Evolutionary conservation across 2,113 vertebrate genomes (phyloP).

Genomic region (Paratilapia polleni): DNA sequence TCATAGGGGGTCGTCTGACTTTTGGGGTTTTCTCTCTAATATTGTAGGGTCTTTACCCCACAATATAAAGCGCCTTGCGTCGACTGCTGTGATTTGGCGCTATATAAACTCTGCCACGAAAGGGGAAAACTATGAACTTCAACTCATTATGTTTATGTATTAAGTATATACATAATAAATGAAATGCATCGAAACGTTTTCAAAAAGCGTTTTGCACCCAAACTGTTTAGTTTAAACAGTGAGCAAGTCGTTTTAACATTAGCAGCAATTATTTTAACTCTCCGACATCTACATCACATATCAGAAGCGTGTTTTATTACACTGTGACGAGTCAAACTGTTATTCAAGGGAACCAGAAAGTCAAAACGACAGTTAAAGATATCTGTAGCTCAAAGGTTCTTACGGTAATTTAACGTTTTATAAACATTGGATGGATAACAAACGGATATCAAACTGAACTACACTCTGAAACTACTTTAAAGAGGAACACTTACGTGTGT

Average conservation of each 20-base stretch:
- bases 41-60: too few species aligned
- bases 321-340: too few species aligned
- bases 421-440: background rate
- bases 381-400: background rate
- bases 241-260: rapidly evolving
- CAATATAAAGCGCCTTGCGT: too few species aligned
- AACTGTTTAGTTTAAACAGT: background rate
- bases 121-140: background rate
- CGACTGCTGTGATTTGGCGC: too few species aligned
- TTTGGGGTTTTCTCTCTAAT: too few species aligned
- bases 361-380: too few species aligned
- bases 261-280: too few species aligned
- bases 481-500: background rate
- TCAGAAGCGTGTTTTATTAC: too few species aligned
- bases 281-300: too few species aligned
- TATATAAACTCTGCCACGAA: too few species aligned
- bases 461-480: background rate
- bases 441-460: background rate
- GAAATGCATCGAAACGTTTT: background rate
- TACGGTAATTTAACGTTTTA: background rate
- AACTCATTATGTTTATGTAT: background rate
- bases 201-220: background rate
- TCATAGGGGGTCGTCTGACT: too few species aligned
- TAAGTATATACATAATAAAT: background rate
- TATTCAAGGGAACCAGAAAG: too few species aligned